Evolutionary conservation across 2,113 vertebrate genomes (phyloP).

Genomic region (Callopanchax toddi): DNA sequence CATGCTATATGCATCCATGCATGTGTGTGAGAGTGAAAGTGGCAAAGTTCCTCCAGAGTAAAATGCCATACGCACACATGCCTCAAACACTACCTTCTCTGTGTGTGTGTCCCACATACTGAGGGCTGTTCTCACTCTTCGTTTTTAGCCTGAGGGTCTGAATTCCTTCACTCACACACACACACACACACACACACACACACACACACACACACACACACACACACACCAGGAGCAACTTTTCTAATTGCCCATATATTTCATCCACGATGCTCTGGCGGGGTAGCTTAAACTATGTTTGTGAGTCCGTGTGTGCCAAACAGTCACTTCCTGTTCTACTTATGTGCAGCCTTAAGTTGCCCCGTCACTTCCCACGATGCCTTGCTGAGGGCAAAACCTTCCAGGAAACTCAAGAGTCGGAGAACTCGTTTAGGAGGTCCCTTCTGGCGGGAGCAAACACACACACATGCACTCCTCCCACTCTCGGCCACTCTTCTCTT

Average conservation of each 20-base stretch:
- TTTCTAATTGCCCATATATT: constrained; percentile 39
- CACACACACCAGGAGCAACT: constrained; percentile 24
- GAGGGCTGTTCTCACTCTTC: constrained; percentile 31
- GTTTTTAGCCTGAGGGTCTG: constrained; percentile 48
- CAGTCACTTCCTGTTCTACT: constrained; percentile 47
- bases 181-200: too few species aligned
- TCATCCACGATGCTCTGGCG: not conserved
- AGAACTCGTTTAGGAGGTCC: constrained; percentile 42
- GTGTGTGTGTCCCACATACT: constrained; percentile 52
- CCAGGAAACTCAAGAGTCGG: constrained; percentile 14
- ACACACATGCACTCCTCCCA: constrained; percentile 21
- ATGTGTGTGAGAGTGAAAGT: constrained; percentile 11
- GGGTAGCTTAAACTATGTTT: not conserved
- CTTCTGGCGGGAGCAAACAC: not conserved
- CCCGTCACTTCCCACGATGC: constrained; percentile 38
- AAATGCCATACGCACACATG: constrained; percentile 1
- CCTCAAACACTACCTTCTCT: constrained; percentile 26
- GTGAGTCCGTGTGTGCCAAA: constrained; percentile 1
- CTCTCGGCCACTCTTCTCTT: constrained; percentile 10
- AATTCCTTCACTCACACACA: constrained; percentile 45
- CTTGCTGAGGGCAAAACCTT: constrained; percentile 19
- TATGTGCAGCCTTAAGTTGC: constrained; percentile 36
- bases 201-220: constrained; percentile 4
- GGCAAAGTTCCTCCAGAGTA: constrained; percentile 26
- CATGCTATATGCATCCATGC: not conserved